Percentiles rank a stretch among this genome's conserved stretches.
These are phyloP conservation scores for Formica aserva DNA, from an alignment of 2,888 invertebrate species.

Conservation along the genomic window DNA sequence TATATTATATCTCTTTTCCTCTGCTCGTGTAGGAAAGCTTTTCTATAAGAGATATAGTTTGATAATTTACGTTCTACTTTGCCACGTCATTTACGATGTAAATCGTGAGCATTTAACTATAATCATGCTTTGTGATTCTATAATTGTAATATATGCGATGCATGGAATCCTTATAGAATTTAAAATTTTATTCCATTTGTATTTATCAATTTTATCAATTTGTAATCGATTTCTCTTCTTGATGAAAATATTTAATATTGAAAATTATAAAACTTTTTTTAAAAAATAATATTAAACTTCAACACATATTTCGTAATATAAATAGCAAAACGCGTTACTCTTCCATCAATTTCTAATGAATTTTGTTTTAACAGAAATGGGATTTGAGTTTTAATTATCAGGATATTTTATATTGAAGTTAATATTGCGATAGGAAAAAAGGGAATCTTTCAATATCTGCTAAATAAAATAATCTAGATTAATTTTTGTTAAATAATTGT, in stretches of 20 bases:
- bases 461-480: not conserved
- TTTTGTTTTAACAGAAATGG: not conserved
- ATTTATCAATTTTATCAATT: not conserved
- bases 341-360: not conserved
- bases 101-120: constrained; percentile 28
- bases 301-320: not conserved
- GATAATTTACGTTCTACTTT: constrained; percentile 42
- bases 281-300: not conserved
- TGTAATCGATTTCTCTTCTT: not conserved
- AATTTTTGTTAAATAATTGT: not conserved
- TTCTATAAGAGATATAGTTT: constrained; percentile 18
- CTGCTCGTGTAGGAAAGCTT: constrained; percentile 4
- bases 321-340: not conserved
- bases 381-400: not conserved
- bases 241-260: not conserved
- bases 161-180: not conserved
- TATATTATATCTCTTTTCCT: constrained; percentile 12
- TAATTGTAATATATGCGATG: constrained; percentile 12
- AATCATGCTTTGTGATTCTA: not conserved
- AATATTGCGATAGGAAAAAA: not conserved
- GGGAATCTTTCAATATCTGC: not conserved
- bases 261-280: not conserved
- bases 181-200: not conserved
- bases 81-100: constrained; percentile 28
- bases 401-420: not conserved